Evolutionary conservation across 2,797 vertebrate genomes (phyloP).

Genomic region (Gambelia wislizenii): DNA sequence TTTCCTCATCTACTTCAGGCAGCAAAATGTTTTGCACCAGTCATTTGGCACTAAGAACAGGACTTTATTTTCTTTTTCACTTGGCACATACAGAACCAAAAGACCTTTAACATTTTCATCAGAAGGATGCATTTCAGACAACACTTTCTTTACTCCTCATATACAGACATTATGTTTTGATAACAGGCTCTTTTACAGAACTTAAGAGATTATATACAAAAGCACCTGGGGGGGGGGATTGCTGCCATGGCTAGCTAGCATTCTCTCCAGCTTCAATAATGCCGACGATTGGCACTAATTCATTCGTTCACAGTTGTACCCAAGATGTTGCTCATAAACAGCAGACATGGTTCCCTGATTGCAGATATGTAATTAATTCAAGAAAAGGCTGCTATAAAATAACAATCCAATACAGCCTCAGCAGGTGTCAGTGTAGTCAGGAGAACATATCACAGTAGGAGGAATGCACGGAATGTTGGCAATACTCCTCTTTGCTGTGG

Average conservation of each 20-base stretch:
- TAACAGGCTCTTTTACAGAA: conserved; percentile 29
- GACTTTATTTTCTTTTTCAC: neutral
- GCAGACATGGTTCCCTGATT: conserved; percentile 65
- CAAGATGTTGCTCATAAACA: conserved; percentile 62
- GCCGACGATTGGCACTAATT: conserved; percentile 59
- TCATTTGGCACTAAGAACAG: neutral
- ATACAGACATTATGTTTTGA: conserved; percentile 1
- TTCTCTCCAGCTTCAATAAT: conserved; percentile 43
- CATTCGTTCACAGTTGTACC: conserved; percentile 58
- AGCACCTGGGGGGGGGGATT: neutral
- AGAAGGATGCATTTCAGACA: conserved; percentile 16
- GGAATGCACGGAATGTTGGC: conserved; percentile 46
- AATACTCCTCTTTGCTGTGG: conserved; percentile 8
- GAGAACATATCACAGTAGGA: conserved; percentile 54
- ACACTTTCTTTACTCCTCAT: neutral
- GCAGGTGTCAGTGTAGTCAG: conserved; percentile 70
- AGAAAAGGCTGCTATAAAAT: conserved; percentile 63
- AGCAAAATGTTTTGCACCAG: neutral
- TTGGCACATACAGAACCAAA: neutral
- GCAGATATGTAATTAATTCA: conserved; percentile 69
- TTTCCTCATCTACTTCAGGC: neutral
- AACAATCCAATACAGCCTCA: conserved; percentile 66
- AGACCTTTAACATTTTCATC: neutral
- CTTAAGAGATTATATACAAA: conserved; percentile 8
- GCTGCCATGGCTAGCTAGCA: neutral